phyloP scores from a whole-genome alignment of 1,140 invertebrate genomes.

The Cataglyphis hispanica region DNA sequence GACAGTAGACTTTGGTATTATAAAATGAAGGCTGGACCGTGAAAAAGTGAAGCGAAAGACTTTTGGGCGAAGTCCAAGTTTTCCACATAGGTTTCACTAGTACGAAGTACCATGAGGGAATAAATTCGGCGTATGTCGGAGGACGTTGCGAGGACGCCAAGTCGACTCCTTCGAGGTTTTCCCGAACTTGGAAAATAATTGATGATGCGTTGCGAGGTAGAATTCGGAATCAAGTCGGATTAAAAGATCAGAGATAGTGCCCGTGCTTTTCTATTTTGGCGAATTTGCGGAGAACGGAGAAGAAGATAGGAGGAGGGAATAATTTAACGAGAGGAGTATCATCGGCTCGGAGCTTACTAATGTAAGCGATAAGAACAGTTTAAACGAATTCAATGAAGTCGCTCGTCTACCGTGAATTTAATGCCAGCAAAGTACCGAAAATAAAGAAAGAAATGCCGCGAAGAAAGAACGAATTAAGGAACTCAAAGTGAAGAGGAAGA shows the following conservation, averaged over 20 bases:
- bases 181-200: conserved; percentile 62
- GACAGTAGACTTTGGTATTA: conserved; percentile 57
- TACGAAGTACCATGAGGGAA: conserved; percentile 36
- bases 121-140: conserved; percentile 45
- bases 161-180: conserved; percentile 60
- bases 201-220: conserved; percentile 58
- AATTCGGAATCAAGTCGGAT: conserved; percentile 58
- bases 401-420: conserved; percentile 58
- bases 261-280: conserved; percentile 57
- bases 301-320: conserved; percentile 45
- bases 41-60: conserved; percentile 56
- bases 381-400: conserved; percentile 63
- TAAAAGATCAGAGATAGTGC: conserved; percentile 63
- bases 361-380: conserved; percentile 64
- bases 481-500: conserved; percentile 56
- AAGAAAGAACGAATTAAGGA: conserved; percentile 57
- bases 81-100: conserved; percentile 28
- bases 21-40: conserved; percentile 58
- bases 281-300: conserved; percentile 49
- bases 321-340: conserved; percentile 60
- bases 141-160: conserved; percentile 58
- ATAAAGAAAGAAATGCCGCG: conserved; percentile 27
- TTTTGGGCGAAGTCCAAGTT: conserved; percentile 54
- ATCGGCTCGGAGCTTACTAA: conserved; percentile 58
- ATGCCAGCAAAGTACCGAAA: conserved; percentile 56